Base-by-base conservation (phyloP, 2,797 vertebrate species). In the Eremophila alpestris region DNA sequence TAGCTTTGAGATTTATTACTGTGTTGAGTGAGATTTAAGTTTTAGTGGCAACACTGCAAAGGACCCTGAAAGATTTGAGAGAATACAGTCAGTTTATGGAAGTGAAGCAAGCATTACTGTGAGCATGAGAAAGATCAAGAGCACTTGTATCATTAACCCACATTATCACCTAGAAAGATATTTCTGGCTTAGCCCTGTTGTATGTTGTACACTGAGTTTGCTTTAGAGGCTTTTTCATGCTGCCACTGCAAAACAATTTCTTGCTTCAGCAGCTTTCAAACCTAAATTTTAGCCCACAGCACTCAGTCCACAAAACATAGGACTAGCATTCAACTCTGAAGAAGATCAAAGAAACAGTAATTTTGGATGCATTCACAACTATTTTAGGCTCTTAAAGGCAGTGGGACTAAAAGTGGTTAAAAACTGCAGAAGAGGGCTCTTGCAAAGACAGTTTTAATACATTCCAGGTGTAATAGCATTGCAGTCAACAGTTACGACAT, bases 1-100 rank as follows among this genome's bases (percentile, higher is more conserved):
- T 84, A 30, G n/a, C 74, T 96, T 93, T 83, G 67, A 92, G 73
- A 88, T 93, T 73, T 96, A 83, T 95, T 93, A 62, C 82, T 73
- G 40, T 87, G 60, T 93, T 76, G 58, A 96, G 38, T 71, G 58
- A 95, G 91, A 92, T 16, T 85, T 73, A 56, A 81, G 54, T 94
- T 96, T 94, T 93, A 91, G 89, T 95, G 85, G 89, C 62, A 94
- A 76, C 8, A 30, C 64, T 73, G 55, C 70, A 90, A 62, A 90
- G 59, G 36, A 70, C 40, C 9, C 83, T 40, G 87, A 36, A 92
- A 93, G 34, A 49, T 43, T 41, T 69, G 79, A 73, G 95, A 93
- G 60, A 76, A 93, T 27, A 51, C 24, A 69, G 23, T 74, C 75
- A 46, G 46, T 87, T 81, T 67, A 41, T 70, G 65, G 73, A 84